These are phyloP conservation scores for Alviniconcha strummeri DNA, from an alignment of 2,888 invertebrate genomes.

Conservation along the genomic window DNA sequence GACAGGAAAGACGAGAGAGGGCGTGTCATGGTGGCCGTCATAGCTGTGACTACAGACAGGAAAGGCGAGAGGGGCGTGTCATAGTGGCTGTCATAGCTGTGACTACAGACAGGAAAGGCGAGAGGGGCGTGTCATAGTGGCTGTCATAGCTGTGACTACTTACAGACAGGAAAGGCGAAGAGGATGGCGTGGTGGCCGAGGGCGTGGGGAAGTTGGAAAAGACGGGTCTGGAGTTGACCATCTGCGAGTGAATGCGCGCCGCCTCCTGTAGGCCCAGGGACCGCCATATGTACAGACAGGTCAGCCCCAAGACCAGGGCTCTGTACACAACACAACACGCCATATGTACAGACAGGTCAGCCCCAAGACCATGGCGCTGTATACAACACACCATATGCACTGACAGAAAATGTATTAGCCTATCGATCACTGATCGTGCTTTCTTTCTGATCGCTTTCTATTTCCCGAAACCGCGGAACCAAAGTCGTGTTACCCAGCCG, in stretches of 20 bases:
- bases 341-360: neutral
- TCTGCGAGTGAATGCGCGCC: neutral
- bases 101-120: slow-evolving; percentile 7
- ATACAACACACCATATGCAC: no score
- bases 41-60: no score
- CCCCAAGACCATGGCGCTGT: no score
- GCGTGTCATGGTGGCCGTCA: no score
- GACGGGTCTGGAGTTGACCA: slow-evolving; percentile 31
- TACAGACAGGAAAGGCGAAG: slow-evolving; percentile 11
- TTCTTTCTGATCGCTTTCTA: no score
- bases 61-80: neutral
- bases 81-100: neutral
- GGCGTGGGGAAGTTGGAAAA: slow-evolving; percentile 24
- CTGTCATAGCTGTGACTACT: neutral
- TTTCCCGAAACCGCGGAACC: no score
- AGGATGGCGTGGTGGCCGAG: neutral
- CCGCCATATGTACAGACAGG: slow-evolving; percentile 28
- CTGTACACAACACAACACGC: neutral
- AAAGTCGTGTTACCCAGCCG: no score
- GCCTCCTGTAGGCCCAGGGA: slow-evolving; percentile 20
- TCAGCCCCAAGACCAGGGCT: slow-evolving; percentile 5
- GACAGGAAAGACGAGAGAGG: no score
- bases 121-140: neutral
- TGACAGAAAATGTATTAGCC: no score
- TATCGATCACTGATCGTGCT: no score